phyloP scores from a whole-genome alignment of 2,888 invertebrate species.

The Drosophila melanocephala region DNA sequence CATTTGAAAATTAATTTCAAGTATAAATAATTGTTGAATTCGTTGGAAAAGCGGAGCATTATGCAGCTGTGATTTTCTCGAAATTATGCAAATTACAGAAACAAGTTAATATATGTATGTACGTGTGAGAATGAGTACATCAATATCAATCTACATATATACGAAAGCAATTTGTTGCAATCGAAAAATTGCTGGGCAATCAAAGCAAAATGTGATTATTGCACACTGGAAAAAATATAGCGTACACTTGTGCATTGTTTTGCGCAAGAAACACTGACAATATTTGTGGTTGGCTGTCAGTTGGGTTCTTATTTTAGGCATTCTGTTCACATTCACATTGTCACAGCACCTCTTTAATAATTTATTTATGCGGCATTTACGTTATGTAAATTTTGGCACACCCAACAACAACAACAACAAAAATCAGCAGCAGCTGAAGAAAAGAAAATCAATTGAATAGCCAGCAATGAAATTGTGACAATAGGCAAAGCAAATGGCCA shows the following conservation, averaged over 20 bases:
- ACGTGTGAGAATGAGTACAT: neutral
- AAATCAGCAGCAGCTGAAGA: conserved; percentile 40
- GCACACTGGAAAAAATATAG: conserved; percentile 11
- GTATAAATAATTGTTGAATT: neutral
- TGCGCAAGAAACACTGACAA: neutral
- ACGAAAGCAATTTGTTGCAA: conserved; percentile 14
- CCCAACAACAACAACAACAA: conserved; percentile 33
- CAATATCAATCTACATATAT: neutral
- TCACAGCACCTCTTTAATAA: conserved; percentile 78
- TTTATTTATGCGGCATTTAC: conserved; percentile 81
- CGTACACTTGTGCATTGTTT: conserved; percentile 5
- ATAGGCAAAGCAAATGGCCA: conserved; percentile 48
- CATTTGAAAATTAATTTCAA: neutral
- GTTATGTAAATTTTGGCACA: conserved; percentile 79
- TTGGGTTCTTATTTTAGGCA: conserved; percentile 16
- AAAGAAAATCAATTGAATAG: conserved; percentile 70
- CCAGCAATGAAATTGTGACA: conserved; percentile 60
- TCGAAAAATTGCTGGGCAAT: conserved; percentile 11
- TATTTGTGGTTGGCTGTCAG: neutral
- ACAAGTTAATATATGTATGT: neutral
- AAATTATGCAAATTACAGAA: conserved; percentile 3
- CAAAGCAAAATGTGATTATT: conserved; percentile 14
- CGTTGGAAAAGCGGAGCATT: neutral
- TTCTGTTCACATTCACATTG: conserved; percentile 48
- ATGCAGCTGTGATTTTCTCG: neutral